A percentile compares a stretch with the other conserved stretches of the same genome.
phyloP scores from a whole-genome alignment of 1,140 invertebrate genomes.

The Drosophila truncata region DNA sequence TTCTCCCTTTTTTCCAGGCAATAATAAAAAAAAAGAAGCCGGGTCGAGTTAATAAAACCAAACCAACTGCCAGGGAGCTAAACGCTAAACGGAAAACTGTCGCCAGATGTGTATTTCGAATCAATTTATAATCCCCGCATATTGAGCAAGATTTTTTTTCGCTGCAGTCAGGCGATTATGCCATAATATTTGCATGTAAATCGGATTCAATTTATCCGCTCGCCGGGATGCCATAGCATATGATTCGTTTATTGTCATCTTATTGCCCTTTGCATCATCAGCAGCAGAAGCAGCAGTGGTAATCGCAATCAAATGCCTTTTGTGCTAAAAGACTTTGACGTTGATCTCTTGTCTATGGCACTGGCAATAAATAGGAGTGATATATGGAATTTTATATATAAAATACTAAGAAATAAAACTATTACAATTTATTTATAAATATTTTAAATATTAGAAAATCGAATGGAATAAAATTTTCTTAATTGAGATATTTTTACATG shows the following conservation, averaged over 20 bases:
- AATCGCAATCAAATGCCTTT: conserved; percentile 3
- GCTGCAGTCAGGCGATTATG: conserved; percentile 38
- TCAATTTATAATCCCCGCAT: conserved; percentile 26
- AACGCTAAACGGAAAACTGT: conserved; percentile 23
- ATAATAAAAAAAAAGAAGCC: conserved; percentile 34
- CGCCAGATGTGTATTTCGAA: conserved; percentile 39
- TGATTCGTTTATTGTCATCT: conserved; percentile 57
- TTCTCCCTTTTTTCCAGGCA: conserved; percentile 11
- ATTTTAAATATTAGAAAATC: too few relatives aligned
- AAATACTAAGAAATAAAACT: background rate
- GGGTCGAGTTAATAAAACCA: conserved; percentile 42
- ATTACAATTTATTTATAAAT: too few relatives aligned
- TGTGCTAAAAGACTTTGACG: conserved; percentile 9
- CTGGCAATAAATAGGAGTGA: background rate
- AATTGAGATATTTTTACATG: too few relatives aligned
- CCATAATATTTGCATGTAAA: conserved; percentile 50
- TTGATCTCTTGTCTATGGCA: conserved; percentile 20
- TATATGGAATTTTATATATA: too few relatives aligned
- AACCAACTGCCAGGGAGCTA: conserved; percentile 25
- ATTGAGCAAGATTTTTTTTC: conserved; percentile 30
- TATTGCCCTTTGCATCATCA: conserved; percentile 22
- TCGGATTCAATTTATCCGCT: conserved; percentile 29
- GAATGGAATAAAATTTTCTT: too few relatives aligned
- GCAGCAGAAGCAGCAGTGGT: background rate
- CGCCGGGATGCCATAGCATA: conserved; percentile 42